These are phyloP conservation scores for Tholera decimalis DNA, from an alignment of 2,888 invertebrate genomes.

Conservation along the genomic window DNA sequence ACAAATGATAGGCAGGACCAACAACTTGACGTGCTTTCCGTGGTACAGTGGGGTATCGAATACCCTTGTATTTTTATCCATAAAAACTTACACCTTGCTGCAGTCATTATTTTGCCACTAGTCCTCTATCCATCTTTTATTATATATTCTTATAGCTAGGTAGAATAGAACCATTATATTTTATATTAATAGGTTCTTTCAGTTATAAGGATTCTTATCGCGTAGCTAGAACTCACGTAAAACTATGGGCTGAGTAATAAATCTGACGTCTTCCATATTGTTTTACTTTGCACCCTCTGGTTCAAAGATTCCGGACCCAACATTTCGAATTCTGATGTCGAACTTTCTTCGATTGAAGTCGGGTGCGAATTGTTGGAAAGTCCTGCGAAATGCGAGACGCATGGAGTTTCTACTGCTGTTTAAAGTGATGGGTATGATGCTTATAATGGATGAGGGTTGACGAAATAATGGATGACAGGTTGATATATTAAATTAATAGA, in stretches of 20 bases:
- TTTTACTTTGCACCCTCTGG: conserved; percentile 62
- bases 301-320: conserved; percentile 56
- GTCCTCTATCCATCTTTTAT: no score
- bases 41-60: not conserved
- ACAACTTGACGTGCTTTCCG: not conserved
- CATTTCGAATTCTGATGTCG: conserved; percentile 63
- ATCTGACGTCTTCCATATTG: conserved; percentile 67
- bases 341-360: conserved; percentile 58
- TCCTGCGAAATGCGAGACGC: conserved; percentile 51
- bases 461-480: conserved; percentile 43
- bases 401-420: conserved; percentile 57
- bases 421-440: conserved; percentile 47
- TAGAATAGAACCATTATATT: no score
- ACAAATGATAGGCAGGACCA: no score
- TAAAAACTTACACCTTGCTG: no score
- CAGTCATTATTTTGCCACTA: no score
- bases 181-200: not conserved
- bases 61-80: no score
- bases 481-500: conserved; percentile 60
- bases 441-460: conserved; percentile 38
- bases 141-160: not conserved
- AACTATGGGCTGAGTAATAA: conserved; percentile 71
- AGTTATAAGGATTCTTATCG: conserved; percentile 63
- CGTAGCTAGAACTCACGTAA: conserved; percentile 68
- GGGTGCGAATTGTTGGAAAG: conserved; percentile 62